Conservation (phyloP, 2,113 vertebrate species). For the Pongo pygmaeus region DNA sequence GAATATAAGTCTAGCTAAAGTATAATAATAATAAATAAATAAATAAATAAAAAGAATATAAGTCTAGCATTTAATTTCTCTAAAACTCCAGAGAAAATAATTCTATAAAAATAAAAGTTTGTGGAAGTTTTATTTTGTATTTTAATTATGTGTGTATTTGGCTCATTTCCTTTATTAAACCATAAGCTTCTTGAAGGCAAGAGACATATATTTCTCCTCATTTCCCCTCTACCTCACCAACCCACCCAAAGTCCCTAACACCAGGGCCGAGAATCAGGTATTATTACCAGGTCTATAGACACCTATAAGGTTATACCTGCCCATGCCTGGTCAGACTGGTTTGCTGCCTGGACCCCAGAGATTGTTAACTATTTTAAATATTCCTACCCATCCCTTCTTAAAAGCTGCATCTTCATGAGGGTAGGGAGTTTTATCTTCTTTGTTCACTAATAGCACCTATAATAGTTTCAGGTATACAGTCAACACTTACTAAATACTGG, state of each 20-base stretch:
- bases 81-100: background rate
- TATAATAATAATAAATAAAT: no score
- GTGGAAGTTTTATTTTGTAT: background rate
- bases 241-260: background rate
- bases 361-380: background rate
- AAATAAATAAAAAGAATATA: background rate
- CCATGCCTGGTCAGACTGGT: background rate
- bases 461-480: background rate
- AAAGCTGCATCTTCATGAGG: background rate
- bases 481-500: background rate
- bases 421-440: background rate
- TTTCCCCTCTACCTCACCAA: background rate
- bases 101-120: slow-evolving; percentile 19
- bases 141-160: background rate
- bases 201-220: background rate
- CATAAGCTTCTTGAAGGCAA: slow-evolving; percentile 48
- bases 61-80: slow-evolving; percentile 37
- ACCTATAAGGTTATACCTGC: background rate
- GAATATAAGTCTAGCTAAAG: background rate
- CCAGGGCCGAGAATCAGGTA: background rate
- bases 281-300: background rate
- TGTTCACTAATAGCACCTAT: background rate
- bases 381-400: background rate
- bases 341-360: background rate
- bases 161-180: slow-evolving; percentile 21